Conservation (phyloP, 2,797 vertebrate species). For the Poecile montanus region DNA sequence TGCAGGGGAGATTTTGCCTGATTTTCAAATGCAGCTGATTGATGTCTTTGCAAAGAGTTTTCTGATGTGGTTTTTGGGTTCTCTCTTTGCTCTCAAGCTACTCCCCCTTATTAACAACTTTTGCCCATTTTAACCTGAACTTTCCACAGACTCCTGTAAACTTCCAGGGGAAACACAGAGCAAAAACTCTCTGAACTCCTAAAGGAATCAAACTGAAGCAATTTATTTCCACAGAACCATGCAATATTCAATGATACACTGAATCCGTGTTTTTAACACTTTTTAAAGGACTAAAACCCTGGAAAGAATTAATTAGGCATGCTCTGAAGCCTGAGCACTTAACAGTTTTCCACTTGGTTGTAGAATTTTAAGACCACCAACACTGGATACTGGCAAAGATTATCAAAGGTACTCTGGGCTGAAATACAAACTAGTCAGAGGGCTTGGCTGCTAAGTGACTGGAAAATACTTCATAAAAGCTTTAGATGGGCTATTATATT, state of each 20-base stretch:
- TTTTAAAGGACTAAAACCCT: slow-evolving; percentile 66
- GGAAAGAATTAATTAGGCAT: slow-evolving; percentile 71
- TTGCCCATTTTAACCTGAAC: neutral
- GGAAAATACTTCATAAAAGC: slow-evolving; percentile 49
- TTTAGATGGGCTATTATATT: slow-evolving; percentile 1
- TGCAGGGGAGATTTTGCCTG: neutral
- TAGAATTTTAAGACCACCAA: slow-evolving; percentile 67
- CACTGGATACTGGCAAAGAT: slow-evolving; percentile 59
- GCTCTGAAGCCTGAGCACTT: slow-evolving; percentile 57
- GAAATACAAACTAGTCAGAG: slow-evolving; percentile 45
- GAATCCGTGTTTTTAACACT: slow-evolving; percentile 66
- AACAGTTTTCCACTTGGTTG: slow-evolving; percentile 53
- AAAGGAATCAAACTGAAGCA: slow-evolving; percentile 55
- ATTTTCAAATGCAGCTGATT: neutral
- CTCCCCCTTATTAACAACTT: neutral
- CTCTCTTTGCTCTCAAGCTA: neutral
- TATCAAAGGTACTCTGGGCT: slow-evolving; percentile 47
- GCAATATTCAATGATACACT: slow-evolving; percentile 67
- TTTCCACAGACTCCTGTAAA: slow-evolving; percentile 23
- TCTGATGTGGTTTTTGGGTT: neutral
- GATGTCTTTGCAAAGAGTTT: neutral
- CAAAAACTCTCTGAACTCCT: slow-evolving; percentile 33
- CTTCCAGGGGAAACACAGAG: neutral
- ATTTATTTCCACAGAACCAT: slow-evolving; percentile 66
- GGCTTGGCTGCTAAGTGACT: slow-evolving; percentile 36